Conservation (phyloP, 1,140 invertebrate genomes). For the Hestina assimilis region DNA sequence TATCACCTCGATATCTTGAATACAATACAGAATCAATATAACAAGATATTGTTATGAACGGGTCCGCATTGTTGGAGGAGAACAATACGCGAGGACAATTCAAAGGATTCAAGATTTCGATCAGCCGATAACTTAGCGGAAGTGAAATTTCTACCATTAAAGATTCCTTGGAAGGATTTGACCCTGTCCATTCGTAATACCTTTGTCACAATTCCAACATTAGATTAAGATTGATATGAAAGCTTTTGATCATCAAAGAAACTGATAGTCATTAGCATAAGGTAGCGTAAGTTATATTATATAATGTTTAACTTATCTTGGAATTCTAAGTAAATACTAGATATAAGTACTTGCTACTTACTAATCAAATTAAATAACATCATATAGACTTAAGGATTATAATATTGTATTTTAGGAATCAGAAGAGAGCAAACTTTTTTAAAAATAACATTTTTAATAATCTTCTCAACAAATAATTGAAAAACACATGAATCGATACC, state of each 20-base stretch:
- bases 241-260: too few relatives aligned
- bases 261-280: too few relatives aligned
- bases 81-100: conserved; percentile 30
- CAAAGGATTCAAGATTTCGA: conserved; percentile 19
- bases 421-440: too few relatives aligned
- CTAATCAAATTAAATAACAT: too few relatives aligned
- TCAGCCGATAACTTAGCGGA: conserved; percentile 18
- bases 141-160: conserved; percentile 25
- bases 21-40: conserved; percentile 27
- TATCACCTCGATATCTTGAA: conserved; percentile 16
- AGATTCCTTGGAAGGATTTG: conserved; percentile 8
- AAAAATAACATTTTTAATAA: too few relatives aligned
- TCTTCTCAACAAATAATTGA: too few relatives aligned
- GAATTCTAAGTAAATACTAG: too few relatives aligned
- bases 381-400: too few relatives aligned
- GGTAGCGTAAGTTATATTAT: not conserved
- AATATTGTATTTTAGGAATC: too few relatives aligned
- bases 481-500: too few relatives aligned
- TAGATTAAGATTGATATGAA: not conserved
- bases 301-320: too few relatives aligned
- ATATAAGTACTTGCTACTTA: too few relatives aligned
- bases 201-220: not conserved
- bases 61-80: conserved; percentile 23
- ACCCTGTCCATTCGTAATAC: not conserved
- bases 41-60: conserved; percentile 29